Percentiles rank a stretch among this genome's conserved stretches.
phyloP scores from a whole-genome alignment of 2,797 vertebrate genomes.

The Pteronotus mesoamericanus region DNA sequence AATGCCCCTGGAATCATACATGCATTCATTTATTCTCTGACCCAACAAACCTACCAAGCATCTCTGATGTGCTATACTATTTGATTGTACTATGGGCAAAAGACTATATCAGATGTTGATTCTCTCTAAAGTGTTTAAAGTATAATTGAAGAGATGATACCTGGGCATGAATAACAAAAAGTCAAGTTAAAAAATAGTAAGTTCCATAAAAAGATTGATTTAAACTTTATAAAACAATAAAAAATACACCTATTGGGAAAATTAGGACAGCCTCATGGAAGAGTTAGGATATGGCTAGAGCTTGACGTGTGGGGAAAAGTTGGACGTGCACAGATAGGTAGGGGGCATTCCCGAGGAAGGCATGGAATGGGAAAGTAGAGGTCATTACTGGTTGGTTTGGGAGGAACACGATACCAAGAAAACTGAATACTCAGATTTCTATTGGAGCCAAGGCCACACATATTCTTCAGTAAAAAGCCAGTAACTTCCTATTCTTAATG shows the following conservation, averaged over 20 bases:
- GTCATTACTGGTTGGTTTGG: not conserved
- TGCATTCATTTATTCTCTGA: not conserved
- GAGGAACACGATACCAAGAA: not conserved
- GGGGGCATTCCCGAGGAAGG: not conserved
- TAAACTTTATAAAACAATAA: not conserved
- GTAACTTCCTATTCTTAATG: not conserved
- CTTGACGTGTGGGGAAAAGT: not conserved
- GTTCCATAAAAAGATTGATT: not conserved
- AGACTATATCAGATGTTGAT: not conserved
- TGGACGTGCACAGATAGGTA: not conserved
- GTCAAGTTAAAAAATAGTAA: not conserved
- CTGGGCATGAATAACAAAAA: not conserved
- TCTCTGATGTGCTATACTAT: not conserved
- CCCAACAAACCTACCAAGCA: not conserved
- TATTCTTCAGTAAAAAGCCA: not conserved
- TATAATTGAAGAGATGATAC: not conserved
- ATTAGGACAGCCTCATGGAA: not conserved
- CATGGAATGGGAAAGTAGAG: not conserved
- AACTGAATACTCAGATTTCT: not conserved
- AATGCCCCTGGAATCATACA: not conserved
- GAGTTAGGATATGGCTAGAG: not conserved
- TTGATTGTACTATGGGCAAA: not conserved
- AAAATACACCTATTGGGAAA: not conserved
- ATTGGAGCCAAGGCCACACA: not conserved
- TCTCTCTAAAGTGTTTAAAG: not conserved